Percentiles rank a stretch among this genome's conserved stretches.
Evolutionary conservation across 2,113 vertebrate species (phyloP).

Genomic region (Hippocampus barbouri): DNA sequence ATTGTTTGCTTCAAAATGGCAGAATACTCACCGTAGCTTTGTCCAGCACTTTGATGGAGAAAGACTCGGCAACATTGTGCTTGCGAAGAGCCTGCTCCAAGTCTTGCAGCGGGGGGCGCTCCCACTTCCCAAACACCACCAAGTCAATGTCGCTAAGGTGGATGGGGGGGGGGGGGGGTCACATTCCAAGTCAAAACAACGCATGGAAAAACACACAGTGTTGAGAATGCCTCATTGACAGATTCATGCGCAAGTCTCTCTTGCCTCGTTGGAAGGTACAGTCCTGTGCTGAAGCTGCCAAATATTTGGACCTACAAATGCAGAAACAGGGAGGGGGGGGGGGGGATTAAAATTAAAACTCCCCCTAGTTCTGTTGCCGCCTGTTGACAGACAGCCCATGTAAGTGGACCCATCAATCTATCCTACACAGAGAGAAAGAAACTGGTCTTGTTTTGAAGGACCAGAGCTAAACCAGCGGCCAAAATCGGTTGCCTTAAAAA

Average conservation of each 20-base stretch:
- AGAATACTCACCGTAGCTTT: slow-evolving; percentile 87
- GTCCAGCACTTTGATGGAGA: slow-evolving; percentile 97
- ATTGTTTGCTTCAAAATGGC: neutral
- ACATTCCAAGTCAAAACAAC: slow-evolving; percentile 1
- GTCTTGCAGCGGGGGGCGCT: slow-evolving; percentile 87
- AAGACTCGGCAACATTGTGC: slow-evolving; percentile 88
- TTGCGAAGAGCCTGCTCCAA: slow-evolving; percentile 92
- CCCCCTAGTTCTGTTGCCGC: neutral
- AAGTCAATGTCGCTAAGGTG: slow-evolving; percentile 90
- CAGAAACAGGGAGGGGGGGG: neutral
- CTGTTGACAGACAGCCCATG: neutral
- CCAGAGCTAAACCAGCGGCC: neutral
- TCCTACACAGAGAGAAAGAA: neutral
- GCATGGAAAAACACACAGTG: neutral
- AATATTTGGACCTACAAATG: slow-evolving; percentile 90
- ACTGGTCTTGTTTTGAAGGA: neutral
- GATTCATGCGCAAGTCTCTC: slow-evolving; percentile 17
- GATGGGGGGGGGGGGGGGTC: slow-evolving; percentile 14
- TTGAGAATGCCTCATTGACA: neutral
- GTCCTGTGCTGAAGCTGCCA: slow-evolving; percentile 97
- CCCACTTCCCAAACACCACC: slow-evolving; percentile 97
- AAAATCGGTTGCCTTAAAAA: neutral
- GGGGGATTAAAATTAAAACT: neutral
- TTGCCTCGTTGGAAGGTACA: slow-evolving; percentile 97
- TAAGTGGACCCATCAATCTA: slow-evolving; percentile 1